These are phyloP conservation scores for Oncorhynchus kisutch DNA, from an alignment of 2,113 vertebrate genomes.

Conservation along the genomic window DNA sequence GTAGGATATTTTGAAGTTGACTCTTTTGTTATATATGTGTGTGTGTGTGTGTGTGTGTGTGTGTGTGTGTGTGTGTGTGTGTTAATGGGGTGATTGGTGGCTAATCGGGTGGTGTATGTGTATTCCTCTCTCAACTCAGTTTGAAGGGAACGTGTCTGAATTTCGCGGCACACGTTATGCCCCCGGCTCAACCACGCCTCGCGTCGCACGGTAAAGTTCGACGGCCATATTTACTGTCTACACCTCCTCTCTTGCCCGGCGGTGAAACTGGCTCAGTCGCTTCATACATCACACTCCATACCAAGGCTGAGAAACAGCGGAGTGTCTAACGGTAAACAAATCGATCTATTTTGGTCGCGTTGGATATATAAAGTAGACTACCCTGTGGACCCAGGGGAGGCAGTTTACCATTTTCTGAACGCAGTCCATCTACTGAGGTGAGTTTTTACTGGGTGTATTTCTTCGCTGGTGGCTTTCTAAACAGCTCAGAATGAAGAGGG, in stretches of 20 bases:
- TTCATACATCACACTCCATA: background rate
- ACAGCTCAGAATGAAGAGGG: too few relatives aligned
- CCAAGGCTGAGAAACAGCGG: background rate
- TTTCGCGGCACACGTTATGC: too few relatives aligned
- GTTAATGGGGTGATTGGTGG: too few relatives aligned
- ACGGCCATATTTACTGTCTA: conserved; percentile 8
- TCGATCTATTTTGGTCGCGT: background rate
- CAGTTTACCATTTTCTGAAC: background rate
- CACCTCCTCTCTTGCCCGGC: background rate
- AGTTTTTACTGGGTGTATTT: background rate
- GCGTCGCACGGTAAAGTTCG: background rate
- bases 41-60: too few relatives aligned
- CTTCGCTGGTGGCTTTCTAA: background rate
- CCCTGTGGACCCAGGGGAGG: background rate
- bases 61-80: too few relatives aligned
- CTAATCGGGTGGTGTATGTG: too few relatives aligned
- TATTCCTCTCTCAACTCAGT: too few relatives aligned
- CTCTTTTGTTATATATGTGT: too few relatives aligned
- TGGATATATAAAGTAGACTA: background rate
- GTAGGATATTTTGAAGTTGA: too few relatives aligned
- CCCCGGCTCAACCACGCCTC: background rate
- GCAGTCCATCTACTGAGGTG: background rate
- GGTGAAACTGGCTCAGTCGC: background rate
- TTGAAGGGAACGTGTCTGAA: too few relatives aligned
- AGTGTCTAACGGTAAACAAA: background rate